These are phyloP conservation scores for Xestobium rufovillosum DNA, from an alignment of 2,888 invertebrate species.

Conservation along the genomic window DNA sequence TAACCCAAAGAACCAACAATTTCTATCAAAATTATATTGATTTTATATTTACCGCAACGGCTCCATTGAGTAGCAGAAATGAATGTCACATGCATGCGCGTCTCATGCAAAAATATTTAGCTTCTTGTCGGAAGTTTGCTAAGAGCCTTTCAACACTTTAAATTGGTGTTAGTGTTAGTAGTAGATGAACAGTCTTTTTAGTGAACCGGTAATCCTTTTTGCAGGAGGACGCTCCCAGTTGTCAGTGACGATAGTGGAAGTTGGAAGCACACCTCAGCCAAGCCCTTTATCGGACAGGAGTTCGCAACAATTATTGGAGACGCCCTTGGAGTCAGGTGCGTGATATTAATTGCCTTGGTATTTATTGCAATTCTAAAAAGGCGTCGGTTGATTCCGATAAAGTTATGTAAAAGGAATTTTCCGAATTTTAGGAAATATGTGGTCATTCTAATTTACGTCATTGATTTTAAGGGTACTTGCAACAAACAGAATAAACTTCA, in stretches of 20 bases:
- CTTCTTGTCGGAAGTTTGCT: no score
- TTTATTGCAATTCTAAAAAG: background rate
- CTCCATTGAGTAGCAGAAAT: no score
- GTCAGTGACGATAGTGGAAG: constrained; percentile 42
- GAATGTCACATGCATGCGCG: no score
- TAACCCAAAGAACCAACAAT: no score
- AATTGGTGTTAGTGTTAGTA: no score
- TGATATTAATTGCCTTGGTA: background rate
- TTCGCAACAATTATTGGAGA: constrained; percentile 40
- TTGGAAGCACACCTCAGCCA: constrained; percentile 36
- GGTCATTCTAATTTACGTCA: constrained; percentile 1
- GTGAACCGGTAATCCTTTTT: no score
- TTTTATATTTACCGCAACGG: no score
- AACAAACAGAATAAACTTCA: constrained; percentile 4
- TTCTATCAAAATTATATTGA: no score
- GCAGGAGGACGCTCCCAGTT: constrained; percentile 38
- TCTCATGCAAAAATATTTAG: no score
- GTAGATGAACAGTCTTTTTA: no score
- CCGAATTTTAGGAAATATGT: background rate
- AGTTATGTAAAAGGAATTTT: constrained; percentile 5
- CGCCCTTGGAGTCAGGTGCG: constrained; percentile 34
- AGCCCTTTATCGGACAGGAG: constrained; percentile 40
- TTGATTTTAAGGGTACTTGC: constrained; percentile 1
- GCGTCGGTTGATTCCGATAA: constrained; percentile 4
- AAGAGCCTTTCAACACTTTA: no score